Evolutionary conservation across 2,797 vertebrate genomes (phyloP), one percentile per base, ranked within the genome.

Genomic region (Rhinophrynus dorsalis): DNA sequence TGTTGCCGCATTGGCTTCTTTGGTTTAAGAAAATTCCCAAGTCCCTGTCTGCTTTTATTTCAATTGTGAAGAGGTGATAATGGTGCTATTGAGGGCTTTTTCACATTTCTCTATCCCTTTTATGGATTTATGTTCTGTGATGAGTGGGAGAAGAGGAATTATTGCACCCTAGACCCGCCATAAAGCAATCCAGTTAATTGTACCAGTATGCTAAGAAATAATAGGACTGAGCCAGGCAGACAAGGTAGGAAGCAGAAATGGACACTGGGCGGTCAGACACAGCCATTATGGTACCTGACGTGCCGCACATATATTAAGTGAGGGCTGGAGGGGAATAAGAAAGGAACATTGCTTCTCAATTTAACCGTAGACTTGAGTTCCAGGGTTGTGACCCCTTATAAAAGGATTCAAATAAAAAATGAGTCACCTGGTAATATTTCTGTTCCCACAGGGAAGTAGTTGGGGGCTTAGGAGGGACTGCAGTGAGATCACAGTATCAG

Each of bases 141-240:
- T 54, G 58, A 69, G 57, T 45, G 37, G 37, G 67, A 69, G 55
- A 32, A 17, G 17, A 62, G 35, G 18, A 69, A 33, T 55, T 23
- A 68, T 68, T 30, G 33, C 18, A 27, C 55, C 55, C 55, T 29
- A 12, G 55, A 37, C 44, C 24, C 44, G 3, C 44, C 32, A 59
- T 68, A 42, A 51, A 68, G 42, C 54, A 58, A 35, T 67, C 10
- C 30, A 40, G 17, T 15, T 68, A 59, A 68, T 68, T 68, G 55
- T 40, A 59, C 37, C 55, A 38, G 42, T 68, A 58, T 48, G 44
- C 13, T 55, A 20, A 68, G 66, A 57, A 55, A 55, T 21, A 30
- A 12, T 18, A 13, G 50, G 24, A 40, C 59, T 35, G 26, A 44
- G 37, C 5, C 15, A 12, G 15, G 6, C 42, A 18, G 18, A 13